Conservation (phyloP, 2,113 vertebrate species). For the Mobula hypostoma region DNA sequence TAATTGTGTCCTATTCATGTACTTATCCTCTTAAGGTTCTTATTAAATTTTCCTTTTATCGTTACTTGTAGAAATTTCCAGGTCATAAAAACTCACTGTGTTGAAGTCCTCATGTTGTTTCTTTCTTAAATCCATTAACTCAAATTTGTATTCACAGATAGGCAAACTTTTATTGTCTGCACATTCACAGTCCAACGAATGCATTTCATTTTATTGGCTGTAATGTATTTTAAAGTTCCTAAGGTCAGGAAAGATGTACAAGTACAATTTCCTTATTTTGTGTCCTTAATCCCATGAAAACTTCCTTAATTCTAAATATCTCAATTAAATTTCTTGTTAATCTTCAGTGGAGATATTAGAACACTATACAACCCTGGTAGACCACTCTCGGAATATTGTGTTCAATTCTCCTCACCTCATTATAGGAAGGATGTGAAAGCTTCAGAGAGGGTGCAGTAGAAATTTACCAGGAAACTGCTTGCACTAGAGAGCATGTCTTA, state of each 20-base stretch:
- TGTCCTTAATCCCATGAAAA: not conserved
- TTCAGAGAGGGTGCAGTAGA: too few relatives aligned
- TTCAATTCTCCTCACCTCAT: too few relatives aligned
- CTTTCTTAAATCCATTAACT: not conserved
- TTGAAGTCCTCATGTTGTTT: not conserved
- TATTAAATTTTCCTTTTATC: not conserved
- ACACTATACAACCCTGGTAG: too few relatives aligned
- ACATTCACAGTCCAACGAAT: not conserved
- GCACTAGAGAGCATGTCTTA: too few relatives aligned
- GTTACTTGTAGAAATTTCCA: not conserved
- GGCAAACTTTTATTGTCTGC: not conserved
- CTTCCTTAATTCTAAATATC: not conserved
- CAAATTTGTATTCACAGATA: not conserved
- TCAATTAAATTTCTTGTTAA: not conserved
- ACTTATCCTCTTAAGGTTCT: not conserved
- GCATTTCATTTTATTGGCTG: not conserved
- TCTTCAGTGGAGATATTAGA: too few relatives aligned
- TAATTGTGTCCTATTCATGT: not conserved
- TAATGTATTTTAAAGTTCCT: not conserved
- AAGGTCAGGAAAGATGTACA: not conserved
- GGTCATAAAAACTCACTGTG: not conserved
- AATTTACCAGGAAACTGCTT: too few relatives aligned
- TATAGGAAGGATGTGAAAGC: too few relatives aligned
- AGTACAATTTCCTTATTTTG: not conserved
- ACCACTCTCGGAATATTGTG: too few relatives aligned